Conservation (phyloP, 1,140 invertebrate species). For the Magallana ariakensis region DNA sequence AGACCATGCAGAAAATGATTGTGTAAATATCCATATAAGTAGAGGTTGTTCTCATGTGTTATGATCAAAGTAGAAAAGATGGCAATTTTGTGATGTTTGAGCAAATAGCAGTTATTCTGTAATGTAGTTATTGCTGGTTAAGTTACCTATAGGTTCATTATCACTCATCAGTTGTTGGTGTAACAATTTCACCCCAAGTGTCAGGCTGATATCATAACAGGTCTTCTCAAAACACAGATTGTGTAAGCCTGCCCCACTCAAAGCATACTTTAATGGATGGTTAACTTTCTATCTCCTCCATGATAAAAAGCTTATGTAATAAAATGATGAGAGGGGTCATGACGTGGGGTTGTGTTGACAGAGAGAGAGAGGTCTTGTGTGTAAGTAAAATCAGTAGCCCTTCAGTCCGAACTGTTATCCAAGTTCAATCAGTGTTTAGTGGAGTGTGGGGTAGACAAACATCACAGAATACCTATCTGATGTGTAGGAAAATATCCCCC, state of each 20-base stretch:
- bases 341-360: not conserved
- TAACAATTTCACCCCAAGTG: conserved; percentile 1
- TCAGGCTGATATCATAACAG: not conserved
- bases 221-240: conserved; percentile 15
- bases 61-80: too few species aligned
- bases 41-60: too few species aligned
- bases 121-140: not conserved
- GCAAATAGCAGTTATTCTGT: too few species aligned
- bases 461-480: conserved; percentile 21
- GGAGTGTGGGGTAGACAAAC: conserved; percentile 22
- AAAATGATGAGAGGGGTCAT: not conserved
- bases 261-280: conserved; percentile 32
- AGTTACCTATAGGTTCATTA: not conserved
- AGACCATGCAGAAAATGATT: too few species aligned
- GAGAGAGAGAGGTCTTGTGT: not conserved
- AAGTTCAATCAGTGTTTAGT: conserved; percentile 23
- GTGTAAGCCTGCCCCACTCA: not conserved
- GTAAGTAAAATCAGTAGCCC: not conserved
- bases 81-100: too few species aligned
- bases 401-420: conserved; percentile 6
- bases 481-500: conserved; percentile 35
- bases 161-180: conserved; percentile 8
- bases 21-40: too few species aligned
- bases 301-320: conserved; percentile 37
- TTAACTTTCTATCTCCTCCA: not conserved